These are phyloP conservation scores for Cryptophagus acutangulus DNA, from an alignment of 2,888 invertebrate species.

Conservation along the genomic window DNA sequence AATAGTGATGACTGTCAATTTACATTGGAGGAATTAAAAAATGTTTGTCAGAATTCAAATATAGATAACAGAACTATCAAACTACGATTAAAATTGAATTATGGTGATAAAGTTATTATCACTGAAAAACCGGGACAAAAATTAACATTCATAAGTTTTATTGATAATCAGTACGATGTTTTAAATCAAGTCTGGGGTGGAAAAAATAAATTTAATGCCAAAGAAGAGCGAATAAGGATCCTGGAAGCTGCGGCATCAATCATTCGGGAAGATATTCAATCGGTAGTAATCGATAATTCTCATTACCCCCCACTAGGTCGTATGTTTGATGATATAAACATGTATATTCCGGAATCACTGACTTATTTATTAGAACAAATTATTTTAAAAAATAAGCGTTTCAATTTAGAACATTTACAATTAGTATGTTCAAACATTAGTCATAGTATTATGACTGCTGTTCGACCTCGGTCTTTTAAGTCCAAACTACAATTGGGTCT, in stretches of 20 bases:
- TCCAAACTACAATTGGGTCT: slow-evolving; percentile 45
- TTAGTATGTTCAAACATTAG: slow-evolving; percentile 23
- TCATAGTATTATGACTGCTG: slow-evolving; percentile 27
- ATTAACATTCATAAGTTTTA: slow-evolving; percentile 23
- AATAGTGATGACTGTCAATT: slow-evolving; percentile 34
- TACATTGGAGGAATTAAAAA: slow-evolving; percentile 25
- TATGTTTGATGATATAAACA: slow-evolving; percentile 35
- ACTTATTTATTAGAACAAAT: slow-evolving; percentile 30
- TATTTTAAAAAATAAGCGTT: slow-evolving; percentile 34
- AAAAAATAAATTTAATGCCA: slow-evolving; percentile 30
- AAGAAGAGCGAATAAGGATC: slow-evolving; percentile 26
- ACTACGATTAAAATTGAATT: slow-evolving; percentile 31
- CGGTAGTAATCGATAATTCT: slow-evolving; percentile 18
- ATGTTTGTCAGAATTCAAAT: slow-evolving; percentile 28
- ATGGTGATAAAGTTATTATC: slow-evolving; percentile 37
- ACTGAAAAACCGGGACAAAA: slow-evolving; percentile 26
- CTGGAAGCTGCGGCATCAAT: slow-evolving; percentile 22
- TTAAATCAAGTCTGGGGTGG: slow-evolving; percentile 28
- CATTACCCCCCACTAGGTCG: slow-evolving; percentile 31
- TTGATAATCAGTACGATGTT: slow-evolving; percentile 22
- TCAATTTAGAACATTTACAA: slow-evolving; percentile 29
- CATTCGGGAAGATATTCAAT: slow-evolving; percentile 23
- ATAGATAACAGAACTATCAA: slow-evolving; percentile 34
- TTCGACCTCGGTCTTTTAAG: slow-evolving; percentile 29
- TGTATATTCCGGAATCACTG: slow-evolving; percentile 32